Percentiles rank a stretch among this genome's conserved stretches.
Evolutionary conservation across 2,113 vertebrate species (phyloP).

Genomic region (Charadrius vociferus): DNA sequence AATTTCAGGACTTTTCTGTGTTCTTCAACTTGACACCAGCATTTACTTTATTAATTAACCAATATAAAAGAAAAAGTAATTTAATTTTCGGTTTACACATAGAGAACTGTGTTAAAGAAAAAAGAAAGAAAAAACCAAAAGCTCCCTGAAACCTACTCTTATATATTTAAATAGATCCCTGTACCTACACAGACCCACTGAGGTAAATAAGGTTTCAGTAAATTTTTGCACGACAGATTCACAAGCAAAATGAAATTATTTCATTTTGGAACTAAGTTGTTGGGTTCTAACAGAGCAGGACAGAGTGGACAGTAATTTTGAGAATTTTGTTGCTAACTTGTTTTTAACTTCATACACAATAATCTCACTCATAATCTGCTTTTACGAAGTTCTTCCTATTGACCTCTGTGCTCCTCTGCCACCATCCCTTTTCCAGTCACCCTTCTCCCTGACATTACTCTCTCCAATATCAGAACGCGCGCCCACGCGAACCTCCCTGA

Average conservation of each 20-base stretch:
- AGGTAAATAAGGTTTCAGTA: neutral
- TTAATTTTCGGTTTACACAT: neutral
- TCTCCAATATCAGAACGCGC: neutral
- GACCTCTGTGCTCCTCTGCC: accelerated
- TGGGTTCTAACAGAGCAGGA: neutral
- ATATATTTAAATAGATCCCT: neutral
- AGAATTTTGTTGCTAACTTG: neutral
- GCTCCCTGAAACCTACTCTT: neutral
- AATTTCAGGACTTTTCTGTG: neutral
- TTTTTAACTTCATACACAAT: neutral
- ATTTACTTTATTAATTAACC: neutral
- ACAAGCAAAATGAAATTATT: neutral
- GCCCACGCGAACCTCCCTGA: accelerated
- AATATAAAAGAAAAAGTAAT: neutral
- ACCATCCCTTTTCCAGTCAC: neutral
- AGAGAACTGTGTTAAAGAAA: neutral
- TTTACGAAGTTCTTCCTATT: neutral
- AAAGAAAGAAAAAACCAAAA: neutral
- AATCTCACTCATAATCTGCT: neutral
- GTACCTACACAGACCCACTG: neutral
- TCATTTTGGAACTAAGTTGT: neutral
- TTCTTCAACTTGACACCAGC: neutral
- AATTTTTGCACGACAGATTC: neutral
- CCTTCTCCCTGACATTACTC: neutral
- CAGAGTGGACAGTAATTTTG: neutral